Evolutionary conservation across 2,888 invertebrate species (phyloP).

Genomic region (Hydrotaea diabolus): DNA sequence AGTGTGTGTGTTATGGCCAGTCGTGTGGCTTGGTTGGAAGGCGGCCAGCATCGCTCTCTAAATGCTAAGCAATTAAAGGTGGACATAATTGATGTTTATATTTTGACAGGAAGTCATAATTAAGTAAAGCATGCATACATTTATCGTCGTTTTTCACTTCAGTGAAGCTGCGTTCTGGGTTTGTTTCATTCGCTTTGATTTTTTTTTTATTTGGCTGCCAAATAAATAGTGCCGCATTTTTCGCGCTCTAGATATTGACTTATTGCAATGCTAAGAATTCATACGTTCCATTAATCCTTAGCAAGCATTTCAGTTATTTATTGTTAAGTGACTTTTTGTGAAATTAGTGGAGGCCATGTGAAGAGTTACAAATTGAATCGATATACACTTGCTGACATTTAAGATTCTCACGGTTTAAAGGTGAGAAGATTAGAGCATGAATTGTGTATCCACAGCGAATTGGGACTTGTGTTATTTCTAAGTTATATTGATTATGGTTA

Average conservation of each 20-base stretch:
- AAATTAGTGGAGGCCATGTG: neutral
- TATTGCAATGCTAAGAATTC: slow-evolving; percentile 11
- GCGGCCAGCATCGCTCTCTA: neutral
- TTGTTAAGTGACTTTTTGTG: neutral
- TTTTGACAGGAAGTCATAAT: slow-evolving; percentile 67
- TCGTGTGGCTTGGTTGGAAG: neutral
- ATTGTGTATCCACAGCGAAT: too few relatives aligned
- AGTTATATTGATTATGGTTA: too few relatives aligned
- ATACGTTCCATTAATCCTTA: slow-evolving; percentile 33
- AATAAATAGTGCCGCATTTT: neutral
- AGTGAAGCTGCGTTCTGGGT: neutral
- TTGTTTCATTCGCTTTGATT: neutral
- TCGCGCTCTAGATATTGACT: slow-evolving; percentile 18
- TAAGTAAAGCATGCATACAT: slow-evolving; percentile 53
- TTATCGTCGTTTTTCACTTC: slow-evolving; percentile 28
- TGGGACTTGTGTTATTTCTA: too few relatives aligned
- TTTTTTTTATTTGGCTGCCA: neutral
- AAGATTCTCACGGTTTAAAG: neutral
- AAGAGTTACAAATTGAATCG: neutral
- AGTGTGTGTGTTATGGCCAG: neutral
- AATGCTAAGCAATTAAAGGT: slow-evolving; percentile 65
- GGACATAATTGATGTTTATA: slow-evolving; percentile 67
- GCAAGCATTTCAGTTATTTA: neutral
- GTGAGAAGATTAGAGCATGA: neutral
- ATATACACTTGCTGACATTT: neutral